A percentile compares a stretch with the other conserved stretches of the same genome.
These are phyloP conservation scores for Tolypeutes matacus DNA, from an alignment of 2,797 vertebrate genomes.

Conservation along the genomic window DNA sequence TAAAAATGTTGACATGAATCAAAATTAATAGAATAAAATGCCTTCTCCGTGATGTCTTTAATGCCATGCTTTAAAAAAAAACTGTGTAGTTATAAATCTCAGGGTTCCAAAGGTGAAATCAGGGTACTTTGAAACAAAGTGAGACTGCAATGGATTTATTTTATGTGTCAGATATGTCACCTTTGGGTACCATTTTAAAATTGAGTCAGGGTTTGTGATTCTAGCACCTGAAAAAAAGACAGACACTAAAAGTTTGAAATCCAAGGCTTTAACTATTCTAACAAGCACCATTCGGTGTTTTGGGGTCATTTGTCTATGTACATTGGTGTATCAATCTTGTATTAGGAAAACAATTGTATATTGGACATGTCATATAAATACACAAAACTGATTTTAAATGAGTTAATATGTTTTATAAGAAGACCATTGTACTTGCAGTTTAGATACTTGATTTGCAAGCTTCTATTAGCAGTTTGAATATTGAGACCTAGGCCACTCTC, in stretches of 20 bases:
- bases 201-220: not conserved
- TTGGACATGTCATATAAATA: not conserved
- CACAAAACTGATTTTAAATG: not conserved
- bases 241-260: not conserved
- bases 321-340: not conserved
- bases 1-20: conserved; percentile 37
- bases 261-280: not conserved
- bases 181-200: not conserved
- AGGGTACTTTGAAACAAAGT: not conserved
- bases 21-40: not conserved
- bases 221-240: not conserved
- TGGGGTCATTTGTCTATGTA: not conserved
- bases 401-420: not conserved
- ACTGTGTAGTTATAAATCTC: not conserved
- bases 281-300: not conserved
- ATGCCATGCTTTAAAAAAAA: not conserved
- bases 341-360: not conserved
- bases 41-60: not conserved
- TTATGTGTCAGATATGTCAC: not conserved
- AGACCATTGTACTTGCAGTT: not conserved
- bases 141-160: not conserved
- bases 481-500: not conserved
- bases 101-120: not conserved
- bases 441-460: not conserved
- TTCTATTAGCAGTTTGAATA: not conserved